These are phyloP conservation scores for Todus mexicanus DNA, from an alignment of 2,797 vertebrate genomes.

Conservation along the genomic window DNA sequence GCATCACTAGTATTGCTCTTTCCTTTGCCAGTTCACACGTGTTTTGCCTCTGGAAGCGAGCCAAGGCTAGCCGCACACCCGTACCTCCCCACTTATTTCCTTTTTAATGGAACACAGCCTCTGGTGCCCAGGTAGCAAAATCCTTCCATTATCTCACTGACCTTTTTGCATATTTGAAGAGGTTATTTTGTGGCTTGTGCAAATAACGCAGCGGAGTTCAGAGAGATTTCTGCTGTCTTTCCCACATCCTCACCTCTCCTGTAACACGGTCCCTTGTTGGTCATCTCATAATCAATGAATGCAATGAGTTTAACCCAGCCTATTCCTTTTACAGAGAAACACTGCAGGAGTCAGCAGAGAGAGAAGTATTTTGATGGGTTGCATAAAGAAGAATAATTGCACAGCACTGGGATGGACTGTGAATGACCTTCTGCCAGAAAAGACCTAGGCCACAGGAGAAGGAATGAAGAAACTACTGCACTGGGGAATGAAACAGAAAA, in stretches of 20 bases:
- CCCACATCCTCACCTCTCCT: neutral
- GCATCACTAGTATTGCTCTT: neutral
- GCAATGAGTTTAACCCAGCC: neutral
- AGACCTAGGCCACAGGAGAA: neutral
- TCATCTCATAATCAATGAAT: neutral
- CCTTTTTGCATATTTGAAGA: neutral
- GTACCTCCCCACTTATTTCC: neutral
- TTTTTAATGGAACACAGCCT: neutral
- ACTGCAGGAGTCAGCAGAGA: neutral
- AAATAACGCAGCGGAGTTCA: neutral
- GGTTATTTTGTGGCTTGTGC: neutral
- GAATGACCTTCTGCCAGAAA: neutral
- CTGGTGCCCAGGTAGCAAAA: neutral
- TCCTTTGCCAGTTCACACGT: neutral
- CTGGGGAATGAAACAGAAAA: neutral
- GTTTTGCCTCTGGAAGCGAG: neutral
- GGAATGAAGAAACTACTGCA: neutral
- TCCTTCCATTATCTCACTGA: neutral
- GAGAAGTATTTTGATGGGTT: neutral
- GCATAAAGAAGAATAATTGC: neutral
- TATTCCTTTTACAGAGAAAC: neutral
- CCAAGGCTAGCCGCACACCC: neutral
- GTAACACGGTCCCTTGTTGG: rapidly evolving
- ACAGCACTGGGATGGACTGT: too few relatives aligned
- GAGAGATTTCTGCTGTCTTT: neutral